These are phyloP conservation scores for Hyphantria cunea DNA, from an alignment of 1,140 invertebrate species.

Conservation along the genomic window DNA sequence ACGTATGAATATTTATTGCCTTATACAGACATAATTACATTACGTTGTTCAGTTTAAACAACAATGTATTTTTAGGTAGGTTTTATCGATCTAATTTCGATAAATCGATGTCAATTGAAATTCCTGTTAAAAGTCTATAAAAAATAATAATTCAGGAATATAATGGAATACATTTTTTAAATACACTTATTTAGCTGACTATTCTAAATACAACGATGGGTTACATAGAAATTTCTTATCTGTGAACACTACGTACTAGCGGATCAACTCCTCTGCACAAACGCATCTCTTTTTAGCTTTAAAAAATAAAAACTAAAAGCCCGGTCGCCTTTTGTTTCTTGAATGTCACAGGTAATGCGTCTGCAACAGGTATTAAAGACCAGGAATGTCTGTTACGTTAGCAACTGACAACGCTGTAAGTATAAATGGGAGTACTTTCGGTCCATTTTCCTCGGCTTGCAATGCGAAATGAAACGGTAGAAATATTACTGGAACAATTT, in stretches of 20 bases:
- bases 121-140: too few species aligned
- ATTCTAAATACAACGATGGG: too few species aligned
- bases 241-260: too few species aligned
- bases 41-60: constrained; percentile 1
- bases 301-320: neutral
- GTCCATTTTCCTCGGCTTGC: neutral
- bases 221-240: too few species aligned
- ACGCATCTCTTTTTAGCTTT: neutral
- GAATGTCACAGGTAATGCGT: neutral
- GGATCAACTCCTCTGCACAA: neutral
- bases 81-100: too few species aligned
- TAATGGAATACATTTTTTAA: too few species aligned
- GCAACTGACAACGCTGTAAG: neutral
- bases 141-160: too few species aligned
- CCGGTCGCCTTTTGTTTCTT: neutral
- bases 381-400: neutral
- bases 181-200: too few species aligned
- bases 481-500: neutral
- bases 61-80: too few species aligned
- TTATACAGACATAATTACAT: constrained; percentile 24
- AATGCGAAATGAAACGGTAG: neutral
- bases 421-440: neutral
- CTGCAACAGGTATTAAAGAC: neutral
- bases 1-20: constrained; percentile 31
- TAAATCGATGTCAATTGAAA: too few species aligned